phyloP scores from a whole-genome alignment of 2,888 invertebrate genomes.

The Caenorhabditis panamensis region DNA sequence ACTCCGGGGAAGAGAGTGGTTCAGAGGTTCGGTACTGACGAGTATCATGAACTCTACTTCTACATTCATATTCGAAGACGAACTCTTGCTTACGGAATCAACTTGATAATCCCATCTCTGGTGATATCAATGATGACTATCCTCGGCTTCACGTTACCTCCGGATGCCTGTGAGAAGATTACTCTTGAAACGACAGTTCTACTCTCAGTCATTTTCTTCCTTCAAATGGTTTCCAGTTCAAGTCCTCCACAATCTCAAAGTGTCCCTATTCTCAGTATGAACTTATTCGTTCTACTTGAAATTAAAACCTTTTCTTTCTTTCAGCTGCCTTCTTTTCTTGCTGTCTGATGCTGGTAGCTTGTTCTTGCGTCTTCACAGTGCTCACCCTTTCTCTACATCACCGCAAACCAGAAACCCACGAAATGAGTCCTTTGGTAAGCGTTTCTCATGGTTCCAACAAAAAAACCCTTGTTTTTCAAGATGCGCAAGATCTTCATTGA shows the following conservation, averaged over 20 bases:
- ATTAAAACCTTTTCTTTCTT: no score
- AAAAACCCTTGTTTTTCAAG: constrained; percentile 10
- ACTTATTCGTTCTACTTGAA: no score
- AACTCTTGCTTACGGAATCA: constrained; percentile 72
- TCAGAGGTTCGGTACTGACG: constrained; percentile 64
- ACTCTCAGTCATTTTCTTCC: constrained; percentile 73
- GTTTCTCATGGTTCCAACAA: neutral
- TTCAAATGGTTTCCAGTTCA: constrained; percentile 72
- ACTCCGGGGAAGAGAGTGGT: constrained; percentile 72
- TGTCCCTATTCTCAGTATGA: constrained; percentile 69
- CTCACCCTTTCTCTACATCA: constrained; percentile 67
- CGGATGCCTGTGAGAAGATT: constrained; percentile 72
- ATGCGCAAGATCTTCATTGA: constrained; percentile 71
- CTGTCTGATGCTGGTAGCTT: constrained; percentile 70
- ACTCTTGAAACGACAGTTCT: constrained; percentile 72
- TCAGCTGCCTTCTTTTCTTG: constrained; percentile 73
- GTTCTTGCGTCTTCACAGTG: constrained; percentile 72
- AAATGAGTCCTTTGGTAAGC: constrained; percentile 60
- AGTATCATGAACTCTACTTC: constrained; percentile 72
- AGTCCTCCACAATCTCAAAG: constrained; percentile 71
- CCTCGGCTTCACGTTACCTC: constrained; percentile 72
- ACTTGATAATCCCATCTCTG: constrained; percentile 71
- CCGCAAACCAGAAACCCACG: constrained; percentile 65
- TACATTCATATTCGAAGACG: constrained; percentile 70
- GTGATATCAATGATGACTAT: constrained; percentile 74